Base-by-base conservation (phyloP, 2,888 invertebrate genomes). In the Eupithecia centaureata region DNA sequence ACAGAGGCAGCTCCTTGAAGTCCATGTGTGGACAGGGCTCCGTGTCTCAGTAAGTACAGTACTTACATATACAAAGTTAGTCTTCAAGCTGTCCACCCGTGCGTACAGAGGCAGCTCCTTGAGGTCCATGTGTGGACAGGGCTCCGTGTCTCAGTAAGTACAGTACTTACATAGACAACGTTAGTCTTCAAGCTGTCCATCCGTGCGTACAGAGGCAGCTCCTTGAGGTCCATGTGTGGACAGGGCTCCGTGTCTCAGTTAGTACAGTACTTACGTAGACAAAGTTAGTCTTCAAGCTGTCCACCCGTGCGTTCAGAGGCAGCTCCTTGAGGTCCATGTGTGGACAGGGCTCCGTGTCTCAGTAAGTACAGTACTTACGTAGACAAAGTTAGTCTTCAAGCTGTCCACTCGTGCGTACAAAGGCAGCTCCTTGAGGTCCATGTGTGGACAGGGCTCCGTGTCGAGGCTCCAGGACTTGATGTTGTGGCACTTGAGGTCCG, bases 61-160 rank as follows among this genome's bases (percentile, higher is more conserved):
- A n/a, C n/a, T n/a, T n/a, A n/a, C n/a, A n/a, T n/a, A n/a, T 73
- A 97, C 95, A 86, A 98, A 98, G 87, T 96, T 97, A 1, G 97
- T 96, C 75, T 96, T 95, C 60, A 97, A 90, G 83, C 97, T 95
- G 88, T 97, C 97, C 61, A 97, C 93, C 75, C 97, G 95, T 0
- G 97, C 95, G 80, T 95, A 96, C 25, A 97, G 90, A 0, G 97
- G 97, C 56, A 97, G 86, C 59, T 95, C 90, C 1, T 88, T 85
- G 13, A 96, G 88, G 82, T 95, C 94, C 73, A 96, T 93, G 77
- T 94, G 87, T 0, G 94, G 93, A 72, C 93, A 92, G 12, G 82
- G 75, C 47, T 74, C 78, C 0, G 76, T 73, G 68, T 79, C 86
- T 32, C 13, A 52, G 22, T 28, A 0, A 22, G n/a, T n/a, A n/a